These are phyloP conservation scores for Eupithecia vulgata DNA, from an alignment of 2,888 invertebrate genomes.

Conservation along the genomic window DNA sequence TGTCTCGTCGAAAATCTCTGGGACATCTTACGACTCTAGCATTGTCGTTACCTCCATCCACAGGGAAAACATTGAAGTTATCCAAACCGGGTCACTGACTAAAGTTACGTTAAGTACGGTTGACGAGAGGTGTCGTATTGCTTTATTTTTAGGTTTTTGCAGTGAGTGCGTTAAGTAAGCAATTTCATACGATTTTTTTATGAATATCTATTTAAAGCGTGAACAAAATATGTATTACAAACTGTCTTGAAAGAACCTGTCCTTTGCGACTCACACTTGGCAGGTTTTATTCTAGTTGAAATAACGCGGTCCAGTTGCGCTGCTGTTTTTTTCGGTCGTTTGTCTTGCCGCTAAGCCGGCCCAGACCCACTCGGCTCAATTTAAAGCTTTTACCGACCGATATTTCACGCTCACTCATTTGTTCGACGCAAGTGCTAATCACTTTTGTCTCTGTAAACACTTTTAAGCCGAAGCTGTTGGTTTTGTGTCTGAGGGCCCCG, in stretches of 20 bases:
- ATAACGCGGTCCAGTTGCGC: conserved; percentile 30
- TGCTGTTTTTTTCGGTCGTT: conserved; percentile 56
- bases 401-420: conserved; percentile 51
- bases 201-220: not conserved
- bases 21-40: no score
- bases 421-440: conserved; percentile 50
- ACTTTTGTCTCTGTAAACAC: conserved; percentile 18
- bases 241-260: not conserved
- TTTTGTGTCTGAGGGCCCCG: not conserved
- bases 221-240: not conserved
- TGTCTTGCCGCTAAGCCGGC: conserved; percentile 58
- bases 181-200: no score
- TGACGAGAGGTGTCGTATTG: no score
- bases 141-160: no score
- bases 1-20: no score
- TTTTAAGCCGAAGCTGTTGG: conserved; percentile 4
- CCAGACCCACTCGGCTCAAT: conserved; percentile 58
- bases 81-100: no score
- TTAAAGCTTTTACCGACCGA: conserved; percentile 56
- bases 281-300: conserved; percentile 12
- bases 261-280: not conserved
- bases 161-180: no score
- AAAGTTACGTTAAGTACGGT: no score
- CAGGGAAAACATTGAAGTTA: no score
- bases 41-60: no score